These are phyloP conservation scores for Lepilemur ruficaudatus DNA, from an alignment of 2,797 vertebrate genomes.

Conservation along the genomic window DNA sequence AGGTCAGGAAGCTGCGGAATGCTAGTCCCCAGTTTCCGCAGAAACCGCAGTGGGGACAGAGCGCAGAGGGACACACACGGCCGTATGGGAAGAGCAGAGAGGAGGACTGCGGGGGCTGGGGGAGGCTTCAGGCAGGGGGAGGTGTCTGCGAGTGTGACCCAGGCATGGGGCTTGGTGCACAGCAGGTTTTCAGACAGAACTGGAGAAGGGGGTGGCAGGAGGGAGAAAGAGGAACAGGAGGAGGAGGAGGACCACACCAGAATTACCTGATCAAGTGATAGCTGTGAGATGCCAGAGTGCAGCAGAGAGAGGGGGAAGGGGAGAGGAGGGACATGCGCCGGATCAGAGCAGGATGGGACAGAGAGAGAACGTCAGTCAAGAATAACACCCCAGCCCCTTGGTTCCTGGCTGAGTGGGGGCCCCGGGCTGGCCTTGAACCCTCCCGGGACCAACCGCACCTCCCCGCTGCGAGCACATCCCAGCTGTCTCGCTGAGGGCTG, in stretches of 20 bases:
- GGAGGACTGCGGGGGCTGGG: neutral
- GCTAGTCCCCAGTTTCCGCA: neutral
- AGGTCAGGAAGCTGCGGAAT: neutral
- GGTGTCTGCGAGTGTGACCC: neutral
- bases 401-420: neutral
- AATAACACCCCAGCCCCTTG: constrained; percentile 35
- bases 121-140: neutral
- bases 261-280: constrained; percentile 99
- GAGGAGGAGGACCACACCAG: constrained; percentile 85
- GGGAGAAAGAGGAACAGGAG: constrained; percentile 70
- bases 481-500: neutral
- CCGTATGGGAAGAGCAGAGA: neutral
- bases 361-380: constrained; percentile 75
- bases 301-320: constrained; percentile 89
- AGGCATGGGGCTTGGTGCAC: neutral
- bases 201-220: constrained; percentile 33
- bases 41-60: neutral
- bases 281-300: constrained; percentile 99
- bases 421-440: constrained; percentile 34
- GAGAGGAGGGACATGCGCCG: constrained; percentile 93
- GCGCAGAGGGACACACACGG: neutral
- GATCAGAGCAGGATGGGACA: constrained; percentile 89
- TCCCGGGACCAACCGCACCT: neutral
- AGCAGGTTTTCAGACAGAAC: constrained; percentile 16
- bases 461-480: neutral